A percentile compares a stretch with the other conserved stretches of the same genome.
These are phyloP conservation scores for Ceratothoa steindachneri DNA, from an alignment of 2,888 invertebrate species.

Conservation along the genomic window DNA sequence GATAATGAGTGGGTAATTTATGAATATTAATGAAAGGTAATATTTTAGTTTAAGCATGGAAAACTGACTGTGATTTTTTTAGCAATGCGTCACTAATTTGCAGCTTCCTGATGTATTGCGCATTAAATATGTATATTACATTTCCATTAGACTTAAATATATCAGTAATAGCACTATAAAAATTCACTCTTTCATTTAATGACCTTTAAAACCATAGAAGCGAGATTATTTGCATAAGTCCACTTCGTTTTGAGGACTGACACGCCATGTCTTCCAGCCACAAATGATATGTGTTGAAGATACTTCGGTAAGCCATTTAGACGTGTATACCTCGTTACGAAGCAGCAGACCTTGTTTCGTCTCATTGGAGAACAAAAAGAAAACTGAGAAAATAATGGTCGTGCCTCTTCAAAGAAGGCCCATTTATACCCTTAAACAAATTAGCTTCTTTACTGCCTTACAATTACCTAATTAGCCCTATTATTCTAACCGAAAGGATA, in stretches of 20 bases:
- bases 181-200: constrained; percentile 1
- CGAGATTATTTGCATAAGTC: not conserved
- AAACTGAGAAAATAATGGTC: constrained; percentile 1
- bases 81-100: not conserved
- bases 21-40: not conserved
- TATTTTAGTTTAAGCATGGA: not conserved
- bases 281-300: not conserved
- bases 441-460: constrained; percentile 4
- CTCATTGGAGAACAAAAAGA: constrained; percentile 3
- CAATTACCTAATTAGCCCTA: constrained; percentile 13
- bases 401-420: not conserved
- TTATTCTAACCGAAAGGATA: constrained; percentile 8
- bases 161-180: constrained; percentile 1
- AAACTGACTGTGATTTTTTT: not conserved
- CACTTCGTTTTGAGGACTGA: not conserved
- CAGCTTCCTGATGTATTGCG: not conserved
- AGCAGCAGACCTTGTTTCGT: not conserved
- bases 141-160: constrained; percentile 1
- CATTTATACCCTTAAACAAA: constrained; percentile 10
- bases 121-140: constrained; percentile 8
- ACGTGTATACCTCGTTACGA: not conserved
- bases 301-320: not conserved
- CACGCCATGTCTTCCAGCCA: not conserved
- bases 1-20: not conserved
- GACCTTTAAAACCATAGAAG: not conserved